phyloP scores from a whole-genome alignment of 2,888 invertebrate species.

The Hirtodrosophila histrioides region DNA sequence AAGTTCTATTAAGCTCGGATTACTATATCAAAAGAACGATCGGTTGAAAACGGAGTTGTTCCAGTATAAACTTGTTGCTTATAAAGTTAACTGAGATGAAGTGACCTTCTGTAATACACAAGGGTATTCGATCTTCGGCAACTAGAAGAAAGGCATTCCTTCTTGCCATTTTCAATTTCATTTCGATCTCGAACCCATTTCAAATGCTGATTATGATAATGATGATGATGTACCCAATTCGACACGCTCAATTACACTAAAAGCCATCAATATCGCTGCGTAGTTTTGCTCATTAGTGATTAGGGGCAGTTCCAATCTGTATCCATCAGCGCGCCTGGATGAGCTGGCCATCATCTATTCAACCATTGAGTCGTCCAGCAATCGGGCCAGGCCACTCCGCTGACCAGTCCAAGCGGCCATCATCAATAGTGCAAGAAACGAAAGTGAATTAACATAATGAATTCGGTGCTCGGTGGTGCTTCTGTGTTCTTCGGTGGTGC shows the following conservation, averaged over 20 bases:
- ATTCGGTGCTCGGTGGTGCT: slow-evolving; percentile 26
- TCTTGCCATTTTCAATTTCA: slow-evolving; percentile 18
- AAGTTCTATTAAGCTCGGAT: too few species aligned
- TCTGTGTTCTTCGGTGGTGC: slow-evolving; percentile 21
- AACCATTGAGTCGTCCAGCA: too few species aligned
- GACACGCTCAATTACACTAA: slow-evolving; percentile 73
- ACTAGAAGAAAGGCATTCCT: neutral
- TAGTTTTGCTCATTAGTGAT: slow-evolving; percentile 41
- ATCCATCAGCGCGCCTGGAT: slow-evolving; percentile 15
- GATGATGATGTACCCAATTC: slow-evolving; percentile 32
- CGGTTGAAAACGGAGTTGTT: too few species aligned
- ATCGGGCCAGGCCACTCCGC: too few species aligned
- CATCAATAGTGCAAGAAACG: slow-evolving; percentile 22
- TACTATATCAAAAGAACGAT: too few species aligned
- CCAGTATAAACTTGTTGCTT: too few species aligned
- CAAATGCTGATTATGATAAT: slow-evolving; percentile 18
- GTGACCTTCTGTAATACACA: too few species aligned
- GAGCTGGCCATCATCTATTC: neutral
- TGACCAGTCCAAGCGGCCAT: neutral
- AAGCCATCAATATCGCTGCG: slow-evolving; percentile 47
- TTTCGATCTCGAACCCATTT: slow-evolving; percentile 36
- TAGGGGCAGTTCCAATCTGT: slow-evolving; percentile 13
- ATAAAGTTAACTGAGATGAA: too few species aligned
- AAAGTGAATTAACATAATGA: slow-evolving; percentile 75
- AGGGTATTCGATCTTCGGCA: slow-evolving; percentile 14